phyloP scores from a whole-genome alignment of 2,113 vertebrate genomes.

The Diadophis punctatus region DNA sequence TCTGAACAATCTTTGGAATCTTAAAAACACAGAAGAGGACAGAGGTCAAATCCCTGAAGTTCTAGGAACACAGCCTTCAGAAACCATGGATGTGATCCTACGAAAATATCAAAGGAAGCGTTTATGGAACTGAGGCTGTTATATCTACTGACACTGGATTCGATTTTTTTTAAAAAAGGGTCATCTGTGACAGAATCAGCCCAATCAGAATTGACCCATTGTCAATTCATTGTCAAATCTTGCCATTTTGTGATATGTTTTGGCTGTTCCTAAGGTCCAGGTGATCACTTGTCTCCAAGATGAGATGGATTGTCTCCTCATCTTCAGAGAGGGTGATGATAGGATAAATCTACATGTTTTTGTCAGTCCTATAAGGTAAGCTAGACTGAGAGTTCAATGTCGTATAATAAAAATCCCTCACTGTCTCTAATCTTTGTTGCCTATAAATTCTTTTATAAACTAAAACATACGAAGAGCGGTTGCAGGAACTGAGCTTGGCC shows the following conservation, averaged over 20 bases:
- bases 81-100: not conserved
- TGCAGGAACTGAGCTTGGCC: too few species aligned
- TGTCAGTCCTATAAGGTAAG: not conserved
- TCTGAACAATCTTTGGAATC: not conserved
- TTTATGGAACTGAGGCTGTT: not conserved
- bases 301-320: not conserved
- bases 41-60: not conserved
- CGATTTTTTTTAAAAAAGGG: not conserved
- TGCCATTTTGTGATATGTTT: not conserved
- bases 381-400: not conserved
- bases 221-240: not conserved
- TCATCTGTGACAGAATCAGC: not conserved
- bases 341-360: not conserved
- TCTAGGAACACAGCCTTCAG: not conserved
- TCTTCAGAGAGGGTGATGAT: not conserved
- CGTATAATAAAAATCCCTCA: conserved; percentile 18
- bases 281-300: not conserved
- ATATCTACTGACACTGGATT: not conserved
- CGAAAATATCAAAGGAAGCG: not conserved
- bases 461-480: too few species aligned
- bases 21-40: not conserved
- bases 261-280: not conserved
- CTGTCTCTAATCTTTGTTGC: conserved; percentile 18
- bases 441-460: conserved; percentile 23
- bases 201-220: not conserved